Conservation (phyloP, 2,888 invertebrate species). For the Selenia dentaria region DNA sequence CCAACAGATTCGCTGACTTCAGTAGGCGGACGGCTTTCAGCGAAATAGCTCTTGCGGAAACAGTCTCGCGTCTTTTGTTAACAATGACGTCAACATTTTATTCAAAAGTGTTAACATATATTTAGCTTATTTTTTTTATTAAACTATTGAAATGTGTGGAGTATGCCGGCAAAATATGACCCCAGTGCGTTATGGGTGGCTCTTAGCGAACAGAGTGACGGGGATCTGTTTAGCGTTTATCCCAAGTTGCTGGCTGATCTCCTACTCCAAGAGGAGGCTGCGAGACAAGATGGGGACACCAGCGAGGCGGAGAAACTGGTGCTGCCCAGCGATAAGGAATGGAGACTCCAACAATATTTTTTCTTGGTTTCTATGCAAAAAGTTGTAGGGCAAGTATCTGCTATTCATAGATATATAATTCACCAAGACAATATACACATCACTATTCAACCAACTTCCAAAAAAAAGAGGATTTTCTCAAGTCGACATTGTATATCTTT, state of each 20-base stretch:
- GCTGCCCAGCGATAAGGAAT: slow-evolving; percentile 88
- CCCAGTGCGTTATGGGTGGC: slow-evolving; percentile 80
- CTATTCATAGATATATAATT: no score
- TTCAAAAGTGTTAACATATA: neutral
- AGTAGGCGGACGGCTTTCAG: slow-evolving; percentile 56
- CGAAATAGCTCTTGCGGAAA: slow-evolving; percentile 37
- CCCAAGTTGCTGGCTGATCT: slow-evolving; percentile 87
- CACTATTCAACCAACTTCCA: no score
- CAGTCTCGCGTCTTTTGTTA: neutral
- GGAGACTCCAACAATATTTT: slow-evolving; percentile 88
- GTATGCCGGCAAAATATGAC: slow-evolving; percentile 65
- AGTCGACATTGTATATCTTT: no score
- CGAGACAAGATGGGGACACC: slow-evolving; percentile 67
- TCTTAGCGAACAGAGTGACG: slow-evolving; percentile 81
- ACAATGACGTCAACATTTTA: neutral
- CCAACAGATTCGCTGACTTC: slow-evolving; percentile 35
- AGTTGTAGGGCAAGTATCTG: slow-evolving; percentile 58
- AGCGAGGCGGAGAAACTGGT: slow-evolving; percentile 83
- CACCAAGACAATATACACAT: no score
- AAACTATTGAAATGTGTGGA: slow-evolving; percentile 42
- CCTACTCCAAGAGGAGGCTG: slow-evolving; percentile 77
- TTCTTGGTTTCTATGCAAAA: slow-evolving; percentile 87
- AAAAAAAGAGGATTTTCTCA: no score
- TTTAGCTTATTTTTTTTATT: no score
- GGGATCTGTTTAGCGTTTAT: slow-evolving; percentile 87